Conservation (phyloP, 2,797 vertebrate species). For the Columba guinea region DNA sequence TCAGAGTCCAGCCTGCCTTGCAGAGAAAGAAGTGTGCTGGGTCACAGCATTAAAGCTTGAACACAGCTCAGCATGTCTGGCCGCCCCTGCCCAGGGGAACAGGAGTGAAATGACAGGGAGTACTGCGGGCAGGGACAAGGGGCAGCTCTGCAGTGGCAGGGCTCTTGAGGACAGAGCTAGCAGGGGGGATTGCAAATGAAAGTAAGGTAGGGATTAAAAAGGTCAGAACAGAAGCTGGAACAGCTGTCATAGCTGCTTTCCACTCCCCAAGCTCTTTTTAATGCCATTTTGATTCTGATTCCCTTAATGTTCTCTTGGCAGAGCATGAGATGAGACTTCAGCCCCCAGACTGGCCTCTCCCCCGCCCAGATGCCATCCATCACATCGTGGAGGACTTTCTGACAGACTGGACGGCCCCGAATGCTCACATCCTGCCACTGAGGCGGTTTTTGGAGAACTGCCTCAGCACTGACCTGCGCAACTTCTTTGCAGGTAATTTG, state of each 20-base stretch:
- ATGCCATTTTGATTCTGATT: conserved; percentile 1
- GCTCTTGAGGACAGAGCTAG: background rate
- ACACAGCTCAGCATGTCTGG: fast-evolving
- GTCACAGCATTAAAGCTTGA: background rate
- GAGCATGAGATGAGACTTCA: conserved; percentile 87
- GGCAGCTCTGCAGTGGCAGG: conserved; percentile 8
- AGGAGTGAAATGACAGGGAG: background rate
- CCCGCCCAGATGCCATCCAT: conserved; percentile 87
- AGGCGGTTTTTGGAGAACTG: conserved; percentile 94
- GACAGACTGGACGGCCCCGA: conserved; percentile 90
- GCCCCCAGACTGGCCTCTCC: conserved; percentile 86
- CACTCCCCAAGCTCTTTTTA: background rate
- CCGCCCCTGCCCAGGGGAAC: background rate
- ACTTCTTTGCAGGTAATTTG: conserved; percentile 90
- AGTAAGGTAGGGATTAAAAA: conserved; percentile 16
- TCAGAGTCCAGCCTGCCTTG: background rate
- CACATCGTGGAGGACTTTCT: conserved; percentile 97
- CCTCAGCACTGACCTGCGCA: conserved; percentile 87
- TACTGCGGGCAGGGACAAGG: background rate
- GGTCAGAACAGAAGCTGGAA: conserved; percentile 5
- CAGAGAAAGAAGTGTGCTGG: background rate
- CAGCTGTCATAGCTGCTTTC: background rate
- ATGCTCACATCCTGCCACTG: conserved; percentile 91
- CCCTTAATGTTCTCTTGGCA: conserved; percentile 55
- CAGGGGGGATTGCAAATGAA: background rate